phyloP scores from a whole-genome alignment of 2,888 invertebrate genomes.

The Heliothis peltigera region DNA sequence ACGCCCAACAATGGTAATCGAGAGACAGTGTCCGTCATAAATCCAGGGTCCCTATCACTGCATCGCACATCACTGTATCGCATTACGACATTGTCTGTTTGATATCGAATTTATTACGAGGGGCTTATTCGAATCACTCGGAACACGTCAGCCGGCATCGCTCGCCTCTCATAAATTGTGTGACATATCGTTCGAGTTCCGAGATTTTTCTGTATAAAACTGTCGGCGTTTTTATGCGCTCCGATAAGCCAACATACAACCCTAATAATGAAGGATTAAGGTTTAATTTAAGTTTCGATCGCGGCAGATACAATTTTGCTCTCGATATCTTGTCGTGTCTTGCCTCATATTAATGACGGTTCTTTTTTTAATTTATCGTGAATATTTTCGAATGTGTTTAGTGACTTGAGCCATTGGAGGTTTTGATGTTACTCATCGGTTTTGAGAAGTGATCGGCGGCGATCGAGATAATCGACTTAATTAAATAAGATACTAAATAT shows the following conservation, averaged over 20 bases:
- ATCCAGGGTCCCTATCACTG: constrained; percentile 79
- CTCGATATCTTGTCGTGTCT: constrained; percentile 76
- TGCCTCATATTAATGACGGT: constrained; percentile 84
- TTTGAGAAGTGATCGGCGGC: constrained; percentile 66
- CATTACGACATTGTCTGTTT: constrained; percentile 86
- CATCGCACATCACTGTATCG: constrained; percentile 83
- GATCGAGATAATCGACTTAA: constrained; percentile 69
- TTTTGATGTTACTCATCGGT: constrained; percentile 71
- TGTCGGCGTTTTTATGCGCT: constrained; percentile 57
- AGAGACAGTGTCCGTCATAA: constrained; percentile 77
- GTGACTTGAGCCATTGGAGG: constrained; percentile 63
- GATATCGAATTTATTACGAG: constrained; percentile 85
- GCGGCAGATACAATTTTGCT: constrained; percentile 63
- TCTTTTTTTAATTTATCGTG: constrained; percentile 82
- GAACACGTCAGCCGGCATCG: constrained; percentile 80
- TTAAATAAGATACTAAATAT: constrained; percentile 59
- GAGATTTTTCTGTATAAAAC: constrained; percentile 79
- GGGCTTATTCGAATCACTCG: constrained; percentile 81
- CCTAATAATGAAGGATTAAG: constrained; percentile 67
- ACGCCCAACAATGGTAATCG: constrained; percentile 68
- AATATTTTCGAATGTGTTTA: constrained; percentile 74
- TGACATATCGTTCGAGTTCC: constrained; percentile 85
- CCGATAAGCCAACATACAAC: constrained; percentile 58
- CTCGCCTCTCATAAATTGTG: constrained; percentile 84
- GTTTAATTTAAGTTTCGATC: constrained; percentile 62